phyloP scores from a whole-genome alignment of 1,140 invertebrate species.

The Pogonomyrmex californicus region DNA sequence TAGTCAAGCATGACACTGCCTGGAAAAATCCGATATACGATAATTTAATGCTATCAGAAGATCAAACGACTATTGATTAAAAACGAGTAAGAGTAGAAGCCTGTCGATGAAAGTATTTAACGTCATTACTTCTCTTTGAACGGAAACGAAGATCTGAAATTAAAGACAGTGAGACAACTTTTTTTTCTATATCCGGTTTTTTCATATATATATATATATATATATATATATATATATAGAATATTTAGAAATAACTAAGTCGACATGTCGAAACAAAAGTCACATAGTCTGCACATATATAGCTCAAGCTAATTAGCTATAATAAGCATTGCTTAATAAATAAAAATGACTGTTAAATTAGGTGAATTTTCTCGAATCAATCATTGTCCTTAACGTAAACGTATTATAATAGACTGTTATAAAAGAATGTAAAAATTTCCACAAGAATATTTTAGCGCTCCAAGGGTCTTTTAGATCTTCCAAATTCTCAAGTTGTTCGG shows the following conservation, averaged over 20 bases:
- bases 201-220: background rate
- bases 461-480: background rate
- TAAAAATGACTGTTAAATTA: background rate
- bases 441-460: background rate
- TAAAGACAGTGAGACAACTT: slow-evolving; percentile 22
- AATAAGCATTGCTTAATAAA: background rate
- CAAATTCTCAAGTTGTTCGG: background rate
- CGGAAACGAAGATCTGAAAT: background rate
- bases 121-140: slow-evolving; percentile 7
- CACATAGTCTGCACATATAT: too few species aligned
- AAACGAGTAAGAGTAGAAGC: slow-evolving; percentile 43
- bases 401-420: too few species aligned
- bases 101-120: slow-evolving; percentile 40
- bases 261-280: background rate
- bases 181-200: background rate
- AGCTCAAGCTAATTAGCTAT: background rate
- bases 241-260: background rate
- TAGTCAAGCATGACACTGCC: slow-evolving; percentile 32
- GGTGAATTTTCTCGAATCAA: background rate
- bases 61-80: slow-evolving; percentile 58
- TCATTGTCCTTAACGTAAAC: background rate
- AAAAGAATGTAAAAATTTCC: background rate
- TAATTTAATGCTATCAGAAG: slow-evolving; percentile 36
- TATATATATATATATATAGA: background rate
- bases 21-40: slow-evolving; percentile 49